Conservation (phyloP, 2,888 invertebrate genomes). For the Agrotis clavis region DNA sequence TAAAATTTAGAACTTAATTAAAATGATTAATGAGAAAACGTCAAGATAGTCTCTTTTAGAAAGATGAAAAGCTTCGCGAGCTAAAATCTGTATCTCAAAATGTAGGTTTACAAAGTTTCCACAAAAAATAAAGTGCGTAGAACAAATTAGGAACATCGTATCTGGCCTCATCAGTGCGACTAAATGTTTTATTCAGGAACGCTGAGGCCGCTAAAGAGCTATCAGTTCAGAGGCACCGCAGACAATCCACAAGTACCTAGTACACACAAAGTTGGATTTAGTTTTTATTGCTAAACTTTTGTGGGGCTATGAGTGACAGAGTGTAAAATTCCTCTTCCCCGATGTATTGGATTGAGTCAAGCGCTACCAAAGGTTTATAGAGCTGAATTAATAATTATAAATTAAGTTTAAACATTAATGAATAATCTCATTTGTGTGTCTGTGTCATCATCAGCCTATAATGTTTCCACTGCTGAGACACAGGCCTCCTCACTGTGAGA, state of each 20-base stretch:
- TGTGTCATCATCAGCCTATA: no score
- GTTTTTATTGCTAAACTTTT: constrained; percentile 8
- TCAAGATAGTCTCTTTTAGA: neutral
- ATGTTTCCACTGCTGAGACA: no score
- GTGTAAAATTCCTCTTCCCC: no score
- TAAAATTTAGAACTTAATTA: constrained; percentile 17
- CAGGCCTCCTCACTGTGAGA: no score
- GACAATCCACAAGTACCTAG: constrained; percentile 18
- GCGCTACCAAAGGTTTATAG: no score
- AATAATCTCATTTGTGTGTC: no score
- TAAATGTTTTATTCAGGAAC: constrained; percentile 66
- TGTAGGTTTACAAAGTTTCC: constrained; percentile 29
- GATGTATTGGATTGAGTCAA: no score
- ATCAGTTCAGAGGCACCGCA: constrained; percentile 18
- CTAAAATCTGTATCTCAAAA: constrained; percentile 20
- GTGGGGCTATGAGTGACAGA: neutral
- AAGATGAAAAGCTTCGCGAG: neutral
- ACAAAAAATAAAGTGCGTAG: constrained; percentile 56
- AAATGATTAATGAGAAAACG: constrained; percentile 11
- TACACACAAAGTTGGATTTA: neutral
- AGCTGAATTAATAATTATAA: no score
- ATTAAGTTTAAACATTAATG: no score
- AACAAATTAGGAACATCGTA: constrained; percentile 57
- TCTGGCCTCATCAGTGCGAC: constrained; percentile 50
- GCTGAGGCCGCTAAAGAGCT: constrained; percentile 46